Conservation (phyloP, 2,797 vertebrate species). For the Phylloscopus collybita region DNA sequence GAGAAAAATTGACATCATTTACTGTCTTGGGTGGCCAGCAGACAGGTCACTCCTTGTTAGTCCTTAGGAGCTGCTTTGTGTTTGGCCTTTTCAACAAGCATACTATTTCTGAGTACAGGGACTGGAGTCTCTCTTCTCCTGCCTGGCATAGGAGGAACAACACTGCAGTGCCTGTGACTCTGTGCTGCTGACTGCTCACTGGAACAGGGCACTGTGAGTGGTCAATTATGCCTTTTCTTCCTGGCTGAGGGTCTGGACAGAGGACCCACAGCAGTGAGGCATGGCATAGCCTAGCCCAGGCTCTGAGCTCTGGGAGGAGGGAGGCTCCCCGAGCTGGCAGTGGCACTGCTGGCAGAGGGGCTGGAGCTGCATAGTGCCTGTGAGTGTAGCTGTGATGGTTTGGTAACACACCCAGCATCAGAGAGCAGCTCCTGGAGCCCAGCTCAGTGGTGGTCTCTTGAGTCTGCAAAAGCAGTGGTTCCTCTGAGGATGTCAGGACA, state of each 20-base stretch:
- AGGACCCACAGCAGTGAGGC: neutral
- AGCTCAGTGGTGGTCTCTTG: accelerated
- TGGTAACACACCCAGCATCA: neutral
- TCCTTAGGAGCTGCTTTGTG: neutral
- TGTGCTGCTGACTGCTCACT: accelerated
- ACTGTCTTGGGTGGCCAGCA: neutral
- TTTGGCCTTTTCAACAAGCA: neutral
- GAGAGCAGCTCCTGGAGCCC: neutral
- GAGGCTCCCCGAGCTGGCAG: accelerated
- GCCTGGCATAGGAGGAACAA: neutral
- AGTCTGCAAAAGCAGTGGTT: neutral
- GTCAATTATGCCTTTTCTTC: neutral
- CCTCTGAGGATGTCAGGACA: neutral
- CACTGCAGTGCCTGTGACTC: neutral
- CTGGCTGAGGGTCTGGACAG: neutral
- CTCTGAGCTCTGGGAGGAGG: neutral
- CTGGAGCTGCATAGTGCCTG: accelerated
- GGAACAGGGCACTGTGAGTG: accelerated
- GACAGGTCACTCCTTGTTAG: neutral
- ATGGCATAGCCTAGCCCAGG: accelerated
- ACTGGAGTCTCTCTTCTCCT: neutral
- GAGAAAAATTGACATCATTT: neutral
- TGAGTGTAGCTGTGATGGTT: neutral
- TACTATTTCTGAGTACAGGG: neutral
- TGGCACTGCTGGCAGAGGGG: neutral